Evolutionary conservation across 2,797 vertebrate species (phyloP).

Genomic region (Gambusia yucatana): DNA sequence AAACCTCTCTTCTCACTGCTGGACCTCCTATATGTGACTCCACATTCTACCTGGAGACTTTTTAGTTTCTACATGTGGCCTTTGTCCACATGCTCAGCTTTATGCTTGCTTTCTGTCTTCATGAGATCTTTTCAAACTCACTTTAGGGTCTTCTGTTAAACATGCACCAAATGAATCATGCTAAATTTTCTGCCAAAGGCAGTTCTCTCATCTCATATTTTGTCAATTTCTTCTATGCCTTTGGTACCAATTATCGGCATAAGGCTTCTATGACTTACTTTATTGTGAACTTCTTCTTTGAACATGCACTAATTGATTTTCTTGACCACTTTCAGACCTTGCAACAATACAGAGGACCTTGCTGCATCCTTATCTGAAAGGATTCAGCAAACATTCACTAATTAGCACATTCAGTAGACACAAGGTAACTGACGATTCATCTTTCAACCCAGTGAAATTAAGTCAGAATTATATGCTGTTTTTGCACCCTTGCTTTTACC

Average conservation of each 20-base stretch:
- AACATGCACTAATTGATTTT: neutral
- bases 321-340: neutral
- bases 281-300: neutral
- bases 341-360: neutral
- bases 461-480: neutral
- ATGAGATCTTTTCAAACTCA: slow-evolving; percentile 11
- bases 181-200: neutral
- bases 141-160: neutral
- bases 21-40: neutral
- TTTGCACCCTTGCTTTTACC: neutral
- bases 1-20: neutral
- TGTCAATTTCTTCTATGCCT: neutral
- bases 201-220: slow-evolving; percentile 1
- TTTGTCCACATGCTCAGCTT: neutral
- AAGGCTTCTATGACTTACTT: neutral
- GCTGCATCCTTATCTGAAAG: neutral
- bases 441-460: neutral
- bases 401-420: slow-evolving; percentile 5
- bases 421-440: neutral
- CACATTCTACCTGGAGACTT: neutral
- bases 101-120: neutral
- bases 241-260: slow-evolving; percentile 3
- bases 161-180: slow-evolving; percentile 12
- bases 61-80: neutral
- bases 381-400: neutral